A percentile compares a stretch with the other conserved stretches of the same genome.
These are phyloP conservation scores for Centropus unirufus DNA, from an alignment of 2,113 vertebrate genomes.

Conservation along the genomic window DNA sequence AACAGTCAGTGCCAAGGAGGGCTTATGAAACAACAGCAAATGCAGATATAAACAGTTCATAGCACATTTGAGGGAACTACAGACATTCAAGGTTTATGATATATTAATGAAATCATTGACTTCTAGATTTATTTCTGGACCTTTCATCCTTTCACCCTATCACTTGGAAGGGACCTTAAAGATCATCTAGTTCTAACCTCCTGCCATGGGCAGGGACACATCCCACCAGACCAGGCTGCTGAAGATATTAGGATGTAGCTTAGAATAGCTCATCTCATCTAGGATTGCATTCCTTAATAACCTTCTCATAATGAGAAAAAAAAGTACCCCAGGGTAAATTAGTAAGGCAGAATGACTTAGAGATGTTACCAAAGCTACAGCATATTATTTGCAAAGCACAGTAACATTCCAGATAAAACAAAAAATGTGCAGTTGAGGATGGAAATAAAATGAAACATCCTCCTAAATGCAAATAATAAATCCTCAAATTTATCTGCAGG, in stretches of 20 bases:
- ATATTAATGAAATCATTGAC: background rate
- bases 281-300: background rate
- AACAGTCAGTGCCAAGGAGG: background rate
- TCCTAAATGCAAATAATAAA: background rate
- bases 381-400: background rate
- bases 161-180: background rate
- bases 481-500: background rate
- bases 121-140: background rate
- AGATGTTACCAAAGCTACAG: background rate
- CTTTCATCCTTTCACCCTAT: background rate
- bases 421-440: fast-evolving
- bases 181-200: too few species aligned
- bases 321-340: background rate
- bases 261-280: background rate
- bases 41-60: background rate
- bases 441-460: background rate
- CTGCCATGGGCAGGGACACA: too few species aligned
- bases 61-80: background rate
- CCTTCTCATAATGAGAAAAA: background rate
- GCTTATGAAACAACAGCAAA: background rate
- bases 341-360: background rate
- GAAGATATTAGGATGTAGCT: background rate
- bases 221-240: too few species aligned
- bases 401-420: background rate
- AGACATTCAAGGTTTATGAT: background rate